Base-by-base conservation (phyloP, 1,140 invertebrate species). In the Nasonia giraulti region DNA sequence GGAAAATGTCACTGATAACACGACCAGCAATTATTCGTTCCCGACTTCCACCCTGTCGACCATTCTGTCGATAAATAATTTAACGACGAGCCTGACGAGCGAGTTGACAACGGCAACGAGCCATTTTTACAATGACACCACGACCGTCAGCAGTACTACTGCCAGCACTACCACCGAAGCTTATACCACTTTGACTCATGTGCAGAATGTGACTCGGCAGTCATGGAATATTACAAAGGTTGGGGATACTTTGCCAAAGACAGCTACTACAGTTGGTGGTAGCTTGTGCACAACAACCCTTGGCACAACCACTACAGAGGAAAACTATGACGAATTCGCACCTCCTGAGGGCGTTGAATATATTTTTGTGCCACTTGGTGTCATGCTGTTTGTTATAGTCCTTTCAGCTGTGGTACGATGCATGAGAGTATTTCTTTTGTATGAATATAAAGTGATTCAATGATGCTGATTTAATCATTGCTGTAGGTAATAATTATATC, bases 351-450 rank as follows among this genome's bases (percentile, higher is more conserved):
- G 92, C 80, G 89, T 93, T 31, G 91, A 93, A 86, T 93, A 93
- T 87, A 93, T 93, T 89, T 92, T 93, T 89, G 92, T 93, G 87
- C 92, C 92, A 27, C 88, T 93, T 31, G 91, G 92, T 85, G 92
- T 93, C 55, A 91, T 93, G 89, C 91, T 93, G 86, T 92, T 92
- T 87, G 92, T 93, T 78, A 91, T 93, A 82, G 87, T 93, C 82
- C 86, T 93, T 78, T 93, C 92, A 80, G 92, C 92, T 87, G 91
- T 92, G 92, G 92, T 93, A 90, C 91, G 90, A 87, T 88, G 17
- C 2, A 23, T 6, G 23, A 0, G 62, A 55, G 0, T 33, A 66
- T 62, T 75, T 40, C 27, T 33, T 68, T 62, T 50, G 31, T 40
- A 55, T 20, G 27, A 50, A 66, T 71, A 27, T 73, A 37, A 33